Evolutionary conservation across 2,113 vertebrate genomes (phyloP).

Genomic region (Myrmophylax atrothorax): DNA sequence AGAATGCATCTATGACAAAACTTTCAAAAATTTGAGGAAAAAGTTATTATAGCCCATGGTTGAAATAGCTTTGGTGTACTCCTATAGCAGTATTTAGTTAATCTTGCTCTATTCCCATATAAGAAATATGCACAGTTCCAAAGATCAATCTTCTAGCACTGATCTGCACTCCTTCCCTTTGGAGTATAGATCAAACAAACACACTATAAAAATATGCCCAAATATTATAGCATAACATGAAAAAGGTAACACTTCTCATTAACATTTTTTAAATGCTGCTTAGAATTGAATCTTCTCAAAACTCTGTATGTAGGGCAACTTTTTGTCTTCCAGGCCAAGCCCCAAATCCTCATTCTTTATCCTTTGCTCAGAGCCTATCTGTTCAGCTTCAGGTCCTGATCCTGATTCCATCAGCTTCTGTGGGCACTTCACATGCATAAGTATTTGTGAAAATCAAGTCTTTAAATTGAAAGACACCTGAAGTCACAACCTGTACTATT

Average conservation of each 20-base stretch:
- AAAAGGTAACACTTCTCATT: neutral
- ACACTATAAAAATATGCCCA: neutral
- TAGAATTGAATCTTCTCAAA: neutral
- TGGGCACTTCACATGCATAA: neutral
- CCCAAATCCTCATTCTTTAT: neutral
- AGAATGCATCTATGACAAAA: constrained; percentile 55
- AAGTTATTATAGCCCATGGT: constrained; percentile 44
- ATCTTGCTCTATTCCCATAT: neutral
- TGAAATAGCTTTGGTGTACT: constrained; percentile 41
- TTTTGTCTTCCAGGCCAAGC: neutral
- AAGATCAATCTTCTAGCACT: constrained; percentile 9
- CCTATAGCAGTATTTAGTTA: neutral
- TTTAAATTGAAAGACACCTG: neutral
- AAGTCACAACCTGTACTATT: neutral
- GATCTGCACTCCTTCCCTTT: neutral
- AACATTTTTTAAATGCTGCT: neutral
- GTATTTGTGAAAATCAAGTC: neutral
- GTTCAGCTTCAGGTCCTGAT: neutral
- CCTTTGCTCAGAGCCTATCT: neutral
- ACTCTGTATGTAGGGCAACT: neutral
- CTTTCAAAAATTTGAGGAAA: constrained; percentile 50
- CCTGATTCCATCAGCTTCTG: neutral
- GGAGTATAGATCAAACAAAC: constrained; percentile 6
- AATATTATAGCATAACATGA: neutral
- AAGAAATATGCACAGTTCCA: neutral